Evolutionary conservation across 2,888 invertebrate species (phyloP).

Genomic region (Lagria hirta): DNA sequence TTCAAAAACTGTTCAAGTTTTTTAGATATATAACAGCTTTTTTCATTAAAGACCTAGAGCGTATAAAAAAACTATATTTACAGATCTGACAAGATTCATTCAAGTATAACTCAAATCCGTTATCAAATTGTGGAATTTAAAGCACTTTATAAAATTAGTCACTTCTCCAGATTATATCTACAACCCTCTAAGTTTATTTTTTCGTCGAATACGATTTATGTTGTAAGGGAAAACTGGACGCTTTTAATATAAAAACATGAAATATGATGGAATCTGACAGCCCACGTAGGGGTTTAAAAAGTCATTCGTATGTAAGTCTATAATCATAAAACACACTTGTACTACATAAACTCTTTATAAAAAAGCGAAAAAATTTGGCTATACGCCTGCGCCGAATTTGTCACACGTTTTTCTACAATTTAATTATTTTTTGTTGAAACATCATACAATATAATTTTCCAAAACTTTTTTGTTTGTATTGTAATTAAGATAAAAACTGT

Average conservation of each 20-base stretch:
- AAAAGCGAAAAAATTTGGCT: no score
- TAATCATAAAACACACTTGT: conserved; percentile 11
- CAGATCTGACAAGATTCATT: no score
- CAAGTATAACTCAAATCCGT: conserved; percentile 1
- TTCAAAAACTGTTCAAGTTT: no score
- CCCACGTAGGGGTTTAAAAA: conserved; percentile 8
- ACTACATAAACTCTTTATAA: conserved; percentile 9
- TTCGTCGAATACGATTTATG: conserved; percentile 10
- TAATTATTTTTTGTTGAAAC: no score
- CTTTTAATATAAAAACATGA: conserved; percentile 13
- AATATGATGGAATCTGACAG: conserved; percentile 14
- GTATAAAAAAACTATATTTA: conserved; percentile 5
- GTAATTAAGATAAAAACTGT: no score
- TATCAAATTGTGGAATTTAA: not conserved
- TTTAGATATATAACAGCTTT: no score
- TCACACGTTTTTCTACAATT: no score
- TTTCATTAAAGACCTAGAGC: conserved; percentile 1
- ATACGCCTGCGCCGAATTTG: no score
- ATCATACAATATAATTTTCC: no score
- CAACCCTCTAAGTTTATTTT: conserved; percentile 13
- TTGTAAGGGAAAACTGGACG: conserved; percentile 14
- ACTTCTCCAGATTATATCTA: conserved; percentile 11
- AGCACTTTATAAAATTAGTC: conserved; percentile 7
- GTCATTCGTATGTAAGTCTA: conserved; percentile 3
- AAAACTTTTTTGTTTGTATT: no score